These are phyloP conservation scores for Eristalis arbustorum DNA, from an alignment of 2,888 invertebrate species.

Conservation along the genomic window DNA sequence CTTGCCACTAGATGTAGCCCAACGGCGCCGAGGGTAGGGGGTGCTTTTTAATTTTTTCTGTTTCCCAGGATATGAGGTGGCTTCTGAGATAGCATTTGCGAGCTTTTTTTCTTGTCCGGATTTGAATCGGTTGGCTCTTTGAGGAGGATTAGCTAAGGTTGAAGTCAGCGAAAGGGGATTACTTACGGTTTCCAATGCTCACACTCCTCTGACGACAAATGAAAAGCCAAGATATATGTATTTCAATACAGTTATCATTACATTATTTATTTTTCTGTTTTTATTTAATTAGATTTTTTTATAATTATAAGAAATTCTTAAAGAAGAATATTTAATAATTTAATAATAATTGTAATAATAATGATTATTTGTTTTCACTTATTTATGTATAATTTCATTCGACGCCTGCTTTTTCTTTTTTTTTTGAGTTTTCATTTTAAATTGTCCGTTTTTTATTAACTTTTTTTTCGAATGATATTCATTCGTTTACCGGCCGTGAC, in stretches of 20 bases:
- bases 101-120: too few relatives aligned
- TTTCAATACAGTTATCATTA: slow-evolving; percentile 68
- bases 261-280: slow-evolving; percentile 61
- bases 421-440: neutral
- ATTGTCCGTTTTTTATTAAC: slow-evolving; percentile 13
- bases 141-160: too few relatives aligned
- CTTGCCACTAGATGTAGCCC: too few relatives aligned
- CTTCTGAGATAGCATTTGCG: too few relatives aligned
- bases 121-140: too few relatives aligned
- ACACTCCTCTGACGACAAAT: neutral
- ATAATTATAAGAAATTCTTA: slow-evolving; percentile 71
- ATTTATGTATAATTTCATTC: slow-evolving; percentile 11
- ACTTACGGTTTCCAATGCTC: neutral
- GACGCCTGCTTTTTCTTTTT: slow-evolving; percentile 16
- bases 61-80: too few relatives aligned
- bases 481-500: neutral
- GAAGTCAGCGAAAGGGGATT: neutral
- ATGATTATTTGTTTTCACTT: slow-evolving; percentile 66
- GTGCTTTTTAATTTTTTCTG: too few relatives aligned
- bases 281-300: slow-evolving; percentile 51
- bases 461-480: slow-evolving; percentile 54
- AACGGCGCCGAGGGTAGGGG: too few relatives aligned
- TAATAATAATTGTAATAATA: slow-evolving; percentile 68
- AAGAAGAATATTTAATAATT: slow-evolving; percentile 71
- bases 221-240: slow-evolving; percentile 37